Percentiles rank a stretch among this genome's conserved stretches.
Evolutionary conservation across 2,113 vertebrate species (phyloP).

Genomic region (Pterocles burchelli): DNA sequence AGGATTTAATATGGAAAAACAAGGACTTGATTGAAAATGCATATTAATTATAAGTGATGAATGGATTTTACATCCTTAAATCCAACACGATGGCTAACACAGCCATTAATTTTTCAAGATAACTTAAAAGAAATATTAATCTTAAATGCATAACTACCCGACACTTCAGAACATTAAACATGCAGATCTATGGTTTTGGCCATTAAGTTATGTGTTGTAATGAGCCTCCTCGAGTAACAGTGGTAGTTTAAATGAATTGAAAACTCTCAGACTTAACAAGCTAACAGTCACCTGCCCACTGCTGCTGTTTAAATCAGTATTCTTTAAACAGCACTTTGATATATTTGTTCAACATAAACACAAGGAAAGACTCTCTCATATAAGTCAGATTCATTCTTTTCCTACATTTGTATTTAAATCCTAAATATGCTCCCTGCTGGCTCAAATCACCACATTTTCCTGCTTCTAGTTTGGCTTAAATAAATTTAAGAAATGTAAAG

Average conservation of each 20-base stretch:
- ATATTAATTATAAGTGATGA: background rate
- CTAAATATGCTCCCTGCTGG: background rate
- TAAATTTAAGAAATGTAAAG: background rate
- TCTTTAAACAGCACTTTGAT: background rate
- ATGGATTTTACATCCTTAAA: background rate
- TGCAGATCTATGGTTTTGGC: background rate
- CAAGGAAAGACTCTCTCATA: background rate
- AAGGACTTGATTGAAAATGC: background rate
- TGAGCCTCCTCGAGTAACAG: background rate
- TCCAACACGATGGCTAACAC: fast-evolving
- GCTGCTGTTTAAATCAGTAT: background rate
- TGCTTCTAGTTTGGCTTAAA: background rate
- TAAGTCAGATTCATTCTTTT: background rate
- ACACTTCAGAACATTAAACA: background rate
- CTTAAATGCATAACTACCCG: background rate
- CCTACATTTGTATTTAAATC: background rate
- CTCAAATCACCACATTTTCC: background rate
- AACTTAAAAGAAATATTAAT: background rate
- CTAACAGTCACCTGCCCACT: background rate
- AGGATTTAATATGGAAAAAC: background rate
- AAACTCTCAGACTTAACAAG: background rate
- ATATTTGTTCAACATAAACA: background rate
- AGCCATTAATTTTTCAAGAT: background rate
- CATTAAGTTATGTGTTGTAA: background rate
- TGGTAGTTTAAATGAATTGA: background rate